Evolutionary conservation across 2,113 vertebrate species (phyloP).

Genomic region (Trematomus loennbergii): DNA sequence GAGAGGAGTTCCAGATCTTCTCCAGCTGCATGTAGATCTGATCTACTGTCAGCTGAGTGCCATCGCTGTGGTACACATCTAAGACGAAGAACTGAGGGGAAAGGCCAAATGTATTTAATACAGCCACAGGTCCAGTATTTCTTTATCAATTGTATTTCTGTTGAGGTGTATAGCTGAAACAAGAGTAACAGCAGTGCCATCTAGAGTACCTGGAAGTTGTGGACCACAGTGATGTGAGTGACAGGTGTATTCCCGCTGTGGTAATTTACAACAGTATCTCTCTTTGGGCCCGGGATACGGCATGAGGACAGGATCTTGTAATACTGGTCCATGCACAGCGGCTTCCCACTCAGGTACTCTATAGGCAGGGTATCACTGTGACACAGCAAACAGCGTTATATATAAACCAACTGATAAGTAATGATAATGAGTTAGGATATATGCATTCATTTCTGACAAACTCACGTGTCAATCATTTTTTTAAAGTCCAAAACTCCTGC

Average conservation of each 20-base stretch:
- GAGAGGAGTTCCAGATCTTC: slow-evolving; percentile 98
- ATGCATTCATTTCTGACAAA: slow-evolving; percentile 24
- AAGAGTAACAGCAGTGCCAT: slow-evolving; percentile 23
- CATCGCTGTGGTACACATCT: slow-evolving; percentile 95
- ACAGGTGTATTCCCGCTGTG: slow-evolving; percentile 84
- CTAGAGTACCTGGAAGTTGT: slow-evolving; percentile 94
- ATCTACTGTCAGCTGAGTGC: slow-evolving; percentile 89
- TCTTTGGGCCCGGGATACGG: slow-evolving; percentile 93
- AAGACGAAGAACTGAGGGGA: slow-evolving; percentile 91
- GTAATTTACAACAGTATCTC: slow-evolving; percentile 90
- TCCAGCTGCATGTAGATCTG: slow-evolving; percentile 95
- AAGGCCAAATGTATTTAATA: not conserved
- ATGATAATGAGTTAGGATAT: not conserved
- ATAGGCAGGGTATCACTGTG: slow-evolving; percentile 90
- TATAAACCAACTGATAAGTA: not conserved
- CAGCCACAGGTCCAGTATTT: not conserved
- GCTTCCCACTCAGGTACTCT: slow-evolving; percentile 90
- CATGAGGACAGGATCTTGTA: slow-evolving; percentile 97
- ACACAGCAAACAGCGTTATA: slow-evolving; percentile 31
- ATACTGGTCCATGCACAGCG: slow-evolving; percentile 98
- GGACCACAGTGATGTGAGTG: slow-evolving; percentile 94
- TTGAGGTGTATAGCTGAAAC: not conserved
- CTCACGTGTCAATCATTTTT: slow-evolving; percentile 95
- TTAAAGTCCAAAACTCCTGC: slow-evolving; percentile 97
- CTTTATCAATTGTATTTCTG: not conserved